Evolutionary conservation across 2,888 invertebrate species (phyloP).

Genomic region (Ceramica pisi): DNA sequence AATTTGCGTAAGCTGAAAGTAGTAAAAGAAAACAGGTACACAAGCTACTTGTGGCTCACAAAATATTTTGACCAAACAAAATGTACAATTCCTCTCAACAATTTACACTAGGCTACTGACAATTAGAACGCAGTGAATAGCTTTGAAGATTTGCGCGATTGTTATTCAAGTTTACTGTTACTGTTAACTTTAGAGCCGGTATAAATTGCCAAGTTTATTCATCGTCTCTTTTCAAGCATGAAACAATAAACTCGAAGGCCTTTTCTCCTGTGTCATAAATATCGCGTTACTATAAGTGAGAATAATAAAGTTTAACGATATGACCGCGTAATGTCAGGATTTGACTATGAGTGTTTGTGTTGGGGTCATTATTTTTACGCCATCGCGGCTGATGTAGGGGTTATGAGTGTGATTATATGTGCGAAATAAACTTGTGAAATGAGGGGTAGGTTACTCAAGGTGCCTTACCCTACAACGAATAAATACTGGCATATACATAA

Average conservation of each 20-base stretch:
- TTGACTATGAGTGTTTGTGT: slow-evolving; percentile 65
- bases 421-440: too few species aligned
- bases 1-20: neutral
- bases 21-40: neutral
- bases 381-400: slow-evolving; percentile 37
- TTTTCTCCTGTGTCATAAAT: slow-evolving; percentile 85
- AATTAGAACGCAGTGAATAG: slow-evolving; percentile 67
- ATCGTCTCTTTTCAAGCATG: slow-evolving; percentile 81
- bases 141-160: slow-evolving; percentile 73
- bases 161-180: slow-evolving; percentile 75
- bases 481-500: too few species aligned
- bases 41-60: neutral
- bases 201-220: slow-evolving; percentile 85
- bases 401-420: slow-evolving; percentile 5
- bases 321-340: slow-evolving; percentile 73
- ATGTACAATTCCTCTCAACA: slow-evolving; percentile 25
- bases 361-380: slow-evolving; percentile 37
- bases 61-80: slow-evolving; percentile 10
- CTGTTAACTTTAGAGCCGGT: slow-evolving; percentile 79
- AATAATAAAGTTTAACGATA: slow-evolving; percentile 85
- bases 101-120: slow-evolving; percentile 48
- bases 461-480: too few species aligned
- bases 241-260: slow-evolving; percentile 83
- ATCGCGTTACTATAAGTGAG: slow-evolving; percentile 86
- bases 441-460: too few species aligned